Evolutionary conservation across 2,888 invertebrate species (phyloP), one percentile per base, ranked within the genome.

Genomic region (Lymantria monacha): DNA sequence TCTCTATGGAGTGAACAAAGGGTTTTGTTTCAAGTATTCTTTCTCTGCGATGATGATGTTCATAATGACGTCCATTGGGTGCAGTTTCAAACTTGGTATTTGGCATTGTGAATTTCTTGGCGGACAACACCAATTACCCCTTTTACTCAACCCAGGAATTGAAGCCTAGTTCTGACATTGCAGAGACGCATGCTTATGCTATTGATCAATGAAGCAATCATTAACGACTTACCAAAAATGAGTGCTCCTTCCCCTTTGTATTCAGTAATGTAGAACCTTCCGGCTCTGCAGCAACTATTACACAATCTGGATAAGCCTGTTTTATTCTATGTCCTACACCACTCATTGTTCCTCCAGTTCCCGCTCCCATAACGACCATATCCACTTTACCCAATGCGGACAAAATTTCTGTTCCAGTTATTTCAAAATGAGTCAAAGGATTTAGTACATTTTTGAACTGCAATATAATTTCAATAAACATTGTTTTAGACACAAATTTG

Each of bases 361-460:
- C 99, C 7, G 97, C 95, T 11, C 96, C 95, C 15, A 89, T 76
- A 42, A 97, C 93, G 48, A 97, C 84, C 93, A 97, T 94, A 80
- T 98, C 97, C 11, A 98, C 85, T 71, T 94, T 94, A 57, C 94
- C 94, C 22, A 85, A 59, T 0, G 78, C 73, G 57, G 94, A 92
- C 42, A 97, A 87, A 65, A 99, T 98, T 91, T 99, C 99, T 58
- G 94, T 94, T 0, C 94, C 98, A 0, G 99, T 99, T 43, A 94
- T 94, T 72, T 99, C 98, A 78, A 97, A 99, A 83, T 99, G 99
- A 7, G 97, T 97, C 65, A 97, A 79, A 0, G 99, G 98, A 88
- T 99, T 99, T 48, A 96, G 95, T 14, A 96, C 87, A 87, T 98
- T 98, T 8, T 95, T 94, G 80, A 98, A 98, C 95, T 98, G 70